Base-by-base conservation (phyloP, 92 coral and sea anemone species). In the Zoanthus solanderi region DNA sequence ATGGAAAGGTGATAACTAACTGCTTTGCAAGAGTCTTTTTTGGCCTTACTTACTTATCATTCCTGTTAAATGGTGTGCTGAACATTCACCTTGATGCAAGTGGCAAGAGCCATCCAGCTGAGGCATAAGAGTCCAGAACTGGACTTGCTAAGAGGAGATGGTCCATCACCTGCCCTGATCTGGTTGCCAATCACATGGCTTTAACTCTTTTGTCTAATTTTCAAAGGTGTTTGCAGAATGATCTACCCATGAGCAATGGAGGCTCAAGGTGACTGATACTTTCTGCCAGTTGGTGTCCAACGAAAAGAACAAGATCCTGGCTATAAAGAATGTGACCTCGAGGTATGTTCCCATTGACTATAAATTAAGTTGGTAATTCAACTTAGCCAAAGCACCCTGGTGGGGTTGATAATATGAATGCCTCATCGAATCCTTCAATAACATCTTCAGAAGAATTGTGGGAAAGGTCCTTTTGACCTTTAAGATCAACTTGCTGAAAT, bases 251-350 rank as follows among this genome's bases (percentile, higher is more conserved):
- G 16, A 5, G 8, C 16, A 61, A 18, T 61, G 29, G 69, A 18
- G 69, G 69, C 28, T 61, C 28, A 61, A 58, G 28, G 69, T 30
- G 0, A 61, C 28, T 18, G 69, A 61, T 18, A 61, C 32, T 61
- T 61, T 16, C 29, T 29, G 9, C 28, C 69, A 61, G 69, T 61
- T 61, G 0, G 69, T 61, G 30, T 61, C 69, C 69, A 61, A 61
- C 29, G 77, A 86, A 2, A 86, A 60, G 0, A 71, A 58, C 15
- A 87, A 87, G 57, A 87, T 87, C 72, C 74, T 16, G 71, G 31
- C 42, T 12, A 57, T 76, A 10, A n/a, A 42, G 15, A 42, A 87
- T 31, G 61, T 87, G 42, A 37, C 69, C 17, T 79, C 87, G 90
- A 60, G 79, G 32, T 78, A 79, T 71, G 87, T 79, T 23, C 30